Percentiles rank a stretch among this genome's conserved stretches.
Evolutionary conservation across 2,113 vertebrate species (phyloP).

Genomic region (Prunella himalayana): DNA sequence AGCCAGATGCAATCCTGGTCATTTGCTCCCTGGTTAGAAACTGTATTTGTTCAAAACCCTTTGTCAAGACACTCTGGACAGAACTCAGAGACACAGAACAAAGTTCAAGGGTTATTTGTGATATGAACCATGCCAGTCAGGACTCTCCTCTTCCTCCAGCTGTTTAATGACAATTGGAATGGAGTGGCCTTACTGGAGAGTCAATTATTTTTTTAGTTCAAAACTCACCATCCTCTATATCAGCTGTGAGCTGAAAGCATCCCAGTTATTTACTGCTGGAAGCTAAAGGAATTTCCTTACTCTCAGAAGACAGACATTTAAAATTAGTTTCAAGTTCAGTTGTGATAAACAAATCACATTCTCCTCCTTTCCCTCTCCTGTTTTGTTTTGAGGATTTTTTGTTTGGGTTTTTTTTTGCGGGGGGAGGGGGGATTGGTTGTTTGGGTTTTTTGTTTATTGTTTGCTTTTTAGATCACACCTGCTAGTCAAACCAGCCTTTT

Average conservation of each 20-base stretch:
- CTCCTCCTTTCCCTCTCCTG: background rate
- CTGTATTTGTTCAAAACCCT: background rate
- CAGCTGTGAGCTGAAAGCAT: constrained; percentile 45
- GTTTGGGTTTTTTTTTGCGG: background rate
- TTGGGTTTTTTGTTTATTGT: background rate
- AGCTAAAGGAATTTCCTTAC: constrained; percentile 47
- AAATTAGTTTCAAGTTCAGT: constrained; percentile 34
- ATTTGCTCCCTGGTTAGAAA: background rate
- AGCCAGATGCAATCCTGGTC: background rate
- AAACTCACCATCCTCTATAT: background rate
- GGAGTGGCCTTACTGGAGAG: background rate
- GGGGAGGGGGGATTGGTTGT: background rate
- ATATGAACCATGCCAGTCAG: background rate
- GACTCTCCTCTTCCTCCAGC: background rate
- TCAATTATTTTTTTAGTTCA: background rate
- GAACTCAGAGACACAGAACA: background rate
- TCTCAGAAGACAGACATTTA: constrained; percentile 12
- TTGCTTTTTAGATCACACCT: background rate
- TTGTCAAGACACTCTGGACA: background rate
- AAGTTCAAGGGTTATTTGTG: constrained; percentile 32
- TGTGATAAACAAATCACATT: constrained; percentile 39
- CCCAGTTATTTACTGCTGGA: constrained; percentile 43
- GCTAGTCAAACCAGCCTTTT: background rate
- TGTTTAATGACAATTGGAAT: background rate
- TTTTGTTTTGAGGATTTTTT: background rate